phyloP scores from a whole-genome alignment of 2,888 invertebrate genomes.

The Myopa tessellatipennis region DNA sequence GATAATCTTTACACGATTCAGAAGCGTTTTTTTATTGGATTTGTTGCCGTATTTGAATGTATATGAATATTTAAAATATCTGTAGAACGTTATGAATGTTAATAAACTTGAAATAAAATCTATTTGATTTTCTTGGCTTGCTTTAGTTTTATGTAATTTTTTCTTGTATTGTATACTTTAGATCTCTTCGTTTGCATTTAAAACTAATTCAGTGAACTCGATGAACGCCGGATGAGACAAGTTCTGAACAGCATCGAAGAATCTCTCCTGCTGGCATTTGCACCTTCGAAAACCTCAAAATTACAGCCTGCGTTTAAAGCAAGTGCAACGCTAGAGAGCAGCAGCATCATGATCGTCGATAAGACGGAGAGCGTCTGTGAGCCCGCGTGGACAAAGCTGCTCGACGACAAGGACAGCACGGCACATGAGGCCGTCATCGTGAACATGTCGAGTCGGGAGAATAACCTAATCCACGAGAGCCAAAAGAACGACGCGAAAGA shows the following conservation, averaged over 20 bases:
- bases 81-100: too few relatives aligned
- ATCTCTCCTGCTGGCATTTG: background rate
- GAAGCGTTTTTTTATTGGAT: too few relatives aligned
- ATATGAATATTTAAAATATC: too few relatives aligned
- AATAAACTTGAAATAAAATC: too few relatives aligned
- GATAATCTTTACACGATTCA: too few relatives aligned
- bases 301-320: constrained; percentile 11
- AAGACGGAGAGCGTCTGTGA: constrained; percentile 62
- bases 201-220: background rate
- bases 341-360: constrained; percentile 63
- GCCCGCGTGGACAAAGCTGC: constrained; percentile 67
- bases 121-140: too few relatives aligned
- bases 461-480: constrained; percentile 46
- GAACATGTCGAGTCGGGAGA: constrained; percentile 54
- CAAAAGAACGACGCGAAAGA: constrained; percentile 55
- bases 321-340: constrained; percentile 45
- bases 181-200: background rate
- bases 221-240: background rate
- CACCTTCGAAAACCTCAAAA: background rate
- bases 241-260: too few relatives aligned
- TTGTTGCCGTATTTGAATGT: too few relatives aligned
- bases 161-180: background rate
- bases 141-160: too few relatives aligned
- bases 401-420: constrained; percentile 60
- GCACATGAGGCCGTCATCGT: constrained; percentile 58